These are phyloP conservation scores for Cenopis cana DNA, from an alignment of 2,888 invertebrate species.

Conservation along the genomic window DNA sequence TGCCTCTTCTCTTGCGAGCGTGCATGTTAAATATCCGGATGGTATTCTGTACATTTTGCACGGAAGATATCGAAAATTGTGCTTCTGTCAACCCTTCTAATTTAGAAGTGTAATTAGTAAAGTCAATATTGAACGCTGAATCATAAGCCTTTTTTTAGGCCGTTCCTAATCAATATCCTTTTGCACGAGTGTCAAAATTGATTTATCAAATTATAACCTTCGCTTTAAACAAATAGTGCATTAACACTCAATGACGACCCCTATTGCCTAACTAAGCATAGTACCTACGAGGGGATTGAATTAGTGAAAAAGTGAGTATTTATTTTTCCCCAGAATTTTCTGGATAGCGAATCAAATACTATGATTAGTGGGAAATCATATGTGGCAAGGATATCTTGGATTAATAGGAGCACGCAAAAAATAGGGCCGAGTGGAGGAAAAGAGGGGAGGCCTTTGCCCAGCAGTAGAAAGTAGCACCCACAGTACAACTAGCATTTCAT, in stretches of 20 bases:
- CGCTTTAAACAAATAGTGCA: neutral
- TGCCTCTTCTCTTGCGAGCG: slow-evolving; percentile 53
- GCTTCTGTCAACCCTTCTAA: neutral
- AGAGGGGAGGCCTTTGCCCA: no score
- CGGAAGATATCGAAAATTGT: neutral
- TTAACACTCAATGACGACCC: no score
- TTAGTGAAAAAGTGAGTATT: neutral
- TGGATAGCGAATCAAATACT: no score
- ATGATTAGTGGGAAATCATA: no score
- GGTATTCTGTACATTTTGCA: slow-evolving; percentile 43
- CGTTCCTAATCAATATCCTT: neutral
- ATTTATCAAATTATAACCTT: neutral
- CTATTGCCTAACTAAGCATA: no score
- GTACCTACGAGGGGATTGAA: neutral
- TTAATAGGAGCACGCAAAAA: no score
- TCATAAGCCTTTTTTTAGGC: neutral
- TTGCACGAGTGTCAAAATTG: neutral
- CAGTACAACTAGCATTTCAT: no score
- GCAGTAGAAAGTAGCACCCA: no score
- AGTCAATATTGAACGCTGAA: neutral
- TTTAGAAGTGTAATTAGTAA: neutral
- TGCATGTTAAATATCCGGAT: slow-evolving; percentile 52
- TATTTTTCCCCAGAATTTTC: no score
- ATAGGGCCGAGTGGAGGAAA: no score
- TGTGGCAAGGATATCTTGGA: no score